phyloP scores from a whole-genome alignment of 1,140 invertebrate species.

The Drosophila funebris region DNA sequence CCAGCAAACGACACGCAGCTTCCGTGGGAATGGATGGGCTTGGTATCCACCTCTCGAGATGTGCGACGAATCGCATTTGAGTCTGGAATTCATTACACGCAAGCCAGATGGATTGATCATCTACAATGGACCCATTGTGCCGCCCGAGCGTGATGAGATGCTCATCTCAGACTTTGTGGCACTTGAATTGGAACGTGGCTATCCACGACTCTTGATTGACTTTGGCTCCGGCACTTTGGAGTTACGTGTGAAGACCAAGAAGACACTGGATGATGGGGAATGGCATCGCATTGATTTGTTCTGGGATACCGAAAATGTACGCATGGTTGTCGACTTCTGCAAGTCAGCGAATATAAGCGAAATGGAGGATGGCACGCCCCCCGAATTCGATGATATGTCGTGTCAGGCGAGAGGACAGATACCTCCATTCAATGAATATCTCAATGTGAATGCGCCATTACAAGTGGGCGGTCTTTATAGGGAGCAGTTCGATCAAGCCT shows the following conservation, averaged over 20 bases:
- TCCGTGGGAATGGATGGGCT: constrained; percentile 96
- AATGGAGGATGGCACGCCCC: constrained; percentile 93
- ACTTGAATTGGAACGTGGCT: constrained; percentile 95
- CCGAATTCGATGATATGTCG: constrained; percentile 92
- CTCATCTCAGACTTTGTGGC: constrained; percentile 97
- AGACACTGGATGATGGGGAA: constrained; percentile 94
- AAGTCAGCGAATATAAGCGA: constrained; percentile 93
- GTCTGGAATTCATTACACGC: constrained; percentile 96
- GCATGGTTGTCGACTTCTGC: constrained; percentile 96
- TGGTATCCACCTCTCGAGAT: constrained; percentile 98
- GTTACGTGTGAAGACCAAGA: constrained; percentile 93
- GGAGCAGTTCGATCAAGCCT: constrained; percentile 92
- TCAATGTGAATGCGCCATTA: constrained; percentile 97
- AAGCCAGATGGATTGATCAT: constrained; percentile 95
- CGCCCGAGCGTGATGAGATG: constrained; percentile 94
- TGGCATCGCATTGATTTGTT: constrained; percentile 98
- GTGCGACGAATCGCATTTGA: constrained; percentile 97
- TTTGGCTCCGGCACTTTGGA: constrained; percentile 97
- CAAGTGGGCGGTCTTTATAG: constrained; percentile 96
- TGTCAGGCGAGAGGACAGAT: constrained; percentile 95
- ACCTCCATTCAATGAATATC: constrained; percentile 97
- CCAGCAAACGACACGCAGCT: constrained; percentile 97
- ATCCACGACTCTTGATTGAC: constrained; percentile 95
- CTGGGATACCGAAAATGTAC: constrained; percentile 95
- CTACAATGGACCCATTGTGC: constrained; percentile 98